phyloP scores from a whole-genome alignment of 2,797 vertebrate species.

The Onychomys leucogaster region DNA sequence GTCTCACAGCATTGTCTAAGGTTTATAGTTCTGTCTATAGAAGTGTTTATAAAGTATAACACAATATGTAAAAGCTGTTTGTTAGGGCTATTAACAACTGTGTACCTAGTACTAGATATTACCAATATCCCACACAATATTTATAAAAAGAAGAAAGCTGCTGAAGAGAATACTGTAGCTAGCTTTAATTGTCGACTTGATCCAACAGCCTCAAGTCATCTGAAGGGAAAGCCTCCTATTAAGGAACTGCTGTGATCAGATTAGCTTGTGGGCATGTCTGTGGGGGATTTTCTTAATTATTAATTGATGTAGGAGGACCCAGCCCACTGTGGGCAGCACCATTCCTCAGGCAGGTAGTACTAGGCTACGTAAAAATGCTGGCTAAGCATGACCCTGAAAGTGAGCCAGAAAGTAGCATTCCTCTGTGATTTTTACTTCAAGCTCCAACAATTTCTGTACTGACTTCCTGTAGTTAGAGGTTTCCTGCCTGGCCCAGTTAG shows the following conservation, averaged over 20 bases:
- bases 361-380: background rate
- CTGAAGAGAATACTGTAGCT: background rate
- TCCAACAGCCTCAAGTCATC: background rate
- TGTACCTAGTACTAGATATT: background rate
- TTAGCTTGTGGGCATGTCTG: background rate
- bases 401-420: background rate
- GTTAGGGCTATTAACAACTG: background rate
- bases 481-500: too few relatives aligned
- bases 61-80: background rate
- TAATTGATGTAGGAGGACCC: too few relatives aligned
- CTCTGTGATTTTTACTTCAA: background rate
- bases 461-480: too few relatives aligned
- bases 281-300: background rate
- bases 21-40: background rate
- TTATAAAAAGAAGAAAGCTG: background rate
- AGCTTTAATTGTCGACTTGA: background rate
- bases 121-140: background rate
- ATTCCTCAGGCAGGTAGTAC: background rate
- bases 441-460: background rate
- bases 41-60: conserved; percentile 15
- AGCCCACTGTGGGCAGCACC: background rate
- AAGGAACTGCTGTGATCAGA: background rate
- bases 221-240: background rate
- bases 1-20: background rate
- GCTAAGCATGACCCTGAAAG: background rate